Percentiles rank a stretch among this genome's conserved stretches.
These are phyloP conservation scores for Patiria pectinifera DNA, from an alignment of 53 echinoderm and acorn worm genomes.

Conservation along the genomic window DNA sequence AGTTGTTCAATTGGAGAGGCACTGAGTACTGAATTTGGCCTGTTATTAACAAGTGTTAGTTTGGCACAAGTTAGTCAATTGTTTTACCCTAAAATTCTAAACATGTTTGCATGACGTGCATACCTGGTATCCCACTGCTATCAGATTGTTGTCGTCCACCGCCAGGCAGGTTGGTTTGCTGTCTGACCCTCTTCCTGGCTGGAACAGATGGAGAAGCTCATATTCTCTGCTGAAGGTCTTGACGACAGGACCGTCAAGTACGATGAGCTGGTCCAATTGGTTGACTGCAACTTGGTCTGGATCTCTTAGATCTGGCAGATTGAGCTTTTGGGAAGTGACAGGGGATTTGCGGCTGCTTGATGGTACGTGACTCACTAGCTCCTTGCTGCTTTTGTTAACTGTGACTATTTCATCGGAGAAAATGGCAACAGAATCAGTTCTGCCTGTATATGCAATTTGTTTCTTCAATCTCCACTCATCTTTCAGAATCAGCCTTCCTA, in stretches of 20 bases:
- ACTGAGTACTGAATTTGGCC: too few species aligned
- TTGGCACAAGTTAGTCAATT: too few species aligned
- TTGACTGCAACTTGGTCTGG: background rate
- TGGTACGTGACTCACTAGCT: background rate
- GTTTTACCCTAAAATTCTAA: background rate
- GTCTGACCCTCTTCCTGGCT: slow-evolving; percentile 21
- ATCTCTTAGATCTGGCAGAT: background rate
- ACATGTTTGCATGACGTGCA: too few species aligned
- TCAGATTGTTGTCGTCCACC: slow-evolving; percentile 34
- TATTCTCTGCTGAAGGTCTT: slow-evolving; percentile 8
- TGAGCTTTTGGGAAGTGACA: background rate
- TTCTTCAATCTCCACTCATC: background rate
- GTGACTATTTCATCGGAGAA: slow-evolving; percentile 12
- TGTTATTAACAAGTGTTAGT: too few species aligned
- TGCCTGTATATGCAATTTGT: too few species aligned
- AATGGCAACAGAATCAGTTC: background rate
- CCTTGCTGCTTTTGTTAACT: background rate
- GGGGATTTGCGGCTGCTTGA: background rate
- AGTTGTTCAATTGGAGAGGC: too few species aligned
- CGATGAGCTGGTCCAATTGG: background rate
- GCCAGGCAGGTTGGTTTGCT: slow-evolving; percentile 30
- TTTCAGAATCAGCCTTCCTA: background rate
- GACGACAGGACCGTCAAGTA: slow-evolving; percentile 16
- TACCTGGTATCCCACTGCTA: slow-evolving; percentile 34
- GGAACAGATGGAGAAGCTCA: slow-evolving; percentile 27